phyloP scores from a whole-genome alignment of 2,113 vertebrate genomes.

The Urocolius indicus region DNA sequence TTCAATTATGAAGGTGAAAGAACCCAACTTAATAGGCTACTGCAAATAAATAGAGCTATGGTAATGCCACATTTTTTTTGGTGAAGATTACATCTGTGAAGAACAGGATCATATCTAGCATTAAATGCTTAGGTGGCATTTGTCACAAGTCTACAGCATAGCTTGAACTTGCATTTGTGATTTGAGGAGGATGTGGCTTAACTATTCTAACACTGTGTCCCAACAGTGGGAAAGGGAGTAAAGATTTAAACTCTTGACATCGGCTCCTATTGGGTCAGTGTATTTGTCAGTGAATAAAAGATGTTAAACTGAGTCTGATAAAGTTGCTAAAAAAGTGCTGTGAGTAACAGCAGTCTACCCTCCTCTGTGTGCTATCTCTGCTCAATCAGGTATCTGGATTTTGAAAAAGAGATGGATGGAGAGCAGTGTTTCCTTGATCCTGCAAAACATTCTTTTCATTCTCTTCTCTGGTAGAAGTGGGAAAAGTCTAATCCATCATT shows the following conservation, averaged over 20 bases:
- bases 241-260: background rate
- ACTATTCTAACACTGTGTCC: background rate
- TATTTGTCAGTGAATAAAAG: background rate
- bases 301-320: background rate
- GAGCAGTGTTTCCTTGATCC: background rate
- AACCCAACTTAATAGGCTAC: background rate
- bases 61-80: background rate
- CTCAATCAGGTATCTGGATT: background rate
- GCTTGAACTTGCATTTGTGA: background rate
- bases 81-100: background rate
- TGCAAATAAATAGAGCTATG: background rate
- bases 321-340: background rate
- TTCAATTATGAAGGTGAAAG: background rate
- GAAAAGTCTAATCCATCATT: conserved; percentile 24
- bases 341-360: background rate
- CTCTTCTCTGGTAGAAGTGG: background rate
- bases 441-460: background rate
- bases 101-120: background rate
- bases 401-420: background rate
- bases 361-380: background rate
- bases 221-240: background rate
- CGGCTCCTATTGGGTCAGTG: background rate
- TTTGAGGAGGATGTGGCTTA: background rate
- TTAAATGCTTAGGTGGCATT: background rate
- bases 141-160: background rate